These are phyloP conservation scores for Palloptera scutellata DNA, from an alignment of 2,888 invertebrate species.

Conservation along the genomic window DNA sequence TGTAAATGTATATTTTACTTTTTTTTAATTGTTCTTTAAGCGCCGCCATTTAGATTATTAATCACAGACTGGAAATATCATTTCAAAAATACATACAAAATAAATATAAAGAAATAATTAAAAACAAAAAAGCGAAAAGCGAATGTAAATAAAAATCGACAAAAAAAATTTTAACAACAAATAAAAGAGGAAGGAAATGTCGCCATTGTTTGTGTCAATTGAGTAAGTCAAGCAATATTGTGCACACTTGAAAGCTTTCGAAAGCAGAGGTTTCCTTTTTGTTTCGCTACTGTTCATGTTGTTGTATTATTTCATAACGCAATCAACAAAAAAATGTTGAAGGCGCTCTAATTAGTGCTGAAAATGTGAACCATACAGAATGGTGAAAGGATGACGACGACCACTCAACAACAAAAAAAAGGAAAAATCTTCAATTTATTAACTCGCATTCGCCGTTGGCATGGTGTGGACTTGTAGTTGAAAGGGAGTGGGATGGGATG, in stretches of 20 bases:
- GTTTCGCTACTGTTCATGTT: constrained; percentile 1
- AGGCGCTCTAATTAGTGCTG: constrained; percentile 14
- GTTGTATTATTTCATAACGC: neutral
- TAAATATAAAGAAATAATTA: too few species aligned
- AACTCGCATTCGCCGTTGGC: constrained; percentile 26
- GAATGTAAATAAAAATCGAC: too few species aligned
- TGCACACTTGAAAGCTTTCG: neutral
- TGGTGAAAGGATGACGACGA: constrained; percentile 4
- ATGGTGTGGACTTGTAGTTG: neutral
- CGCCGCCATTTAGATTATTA: constrained; percentile 23
- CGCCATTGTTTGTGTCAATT: constrained; percentile 32
- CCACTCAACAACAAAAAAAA: constrained; percentile 24
- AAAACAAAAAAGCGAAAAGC: too few species aligned
- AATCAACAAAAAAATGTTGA: neutral
- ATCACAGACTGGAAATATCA: constrained; percentile 28
- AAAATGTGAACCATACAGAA: neutral
- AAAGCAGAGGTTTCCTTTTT: neutral
- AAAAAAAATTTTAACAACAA: too few species aligned
- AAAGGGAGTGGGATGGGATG: neutral
- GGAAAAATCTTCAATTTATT: constrained; percentile 32
- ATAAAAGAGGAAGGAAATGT: constrained; percentile 20
- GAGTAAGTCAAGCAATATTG: constrained; percentile 7
- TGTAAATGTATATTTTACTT: too few species aligned
- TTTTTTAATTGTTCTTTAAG: constrained; percentile 25
- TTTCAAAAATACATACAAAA: constrained; percentile 9